Base-by-base conservation (phyloP, 2,797 vertebrate genomes). In the Galaxias olidus region DNA sequence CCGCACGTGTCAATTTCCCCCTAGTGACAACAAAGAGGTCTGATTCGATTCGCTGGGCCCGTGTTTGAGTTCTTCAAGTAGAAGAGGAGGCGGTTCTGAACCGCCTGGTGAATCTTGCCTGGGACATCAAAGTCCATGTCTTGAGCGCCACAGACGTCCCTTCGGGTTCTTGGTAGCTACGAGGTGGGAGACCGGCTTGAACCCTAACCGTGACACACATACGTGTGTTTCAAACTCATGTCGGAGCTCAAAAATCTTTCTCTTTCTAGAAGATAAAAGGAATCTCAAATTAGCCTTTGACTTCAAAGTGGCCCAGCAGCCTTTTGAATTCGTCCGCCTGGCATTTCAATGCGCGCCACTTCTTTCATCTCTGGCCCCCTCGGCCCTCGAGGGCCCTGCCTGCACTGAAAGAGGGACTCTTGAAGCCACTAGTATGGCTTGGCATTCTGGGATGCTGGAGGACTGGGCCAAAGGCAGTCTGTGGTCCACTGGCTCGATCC, bases 321-420 rank as follows among this genome's bases (percentile, higher is more conserved):
- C 70, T 83, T 82, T 83, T 86, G 81, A 88, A 86, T 88, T 82
- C 77, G 73, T 87, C 78, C 75, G 43, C 43, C 67, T 80, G 77
- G 72, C 79, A 90, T 89, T 90, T 90, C 65, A 86, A 88, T 74
- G 84, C 65, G 82, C 87, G 90, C 91, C 88, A 90, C 80, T 74
- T 80, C 91, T 92, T 92, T 93, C 82, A 92, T 92, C 88, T 91
- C 67, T 63, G 59, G 45, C 63, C 72, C 72, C 69, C 75, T 53
- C 51, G 19, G 73, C 84, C 76, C 83, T 83, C 73, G 44, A 73
- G 87, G 85, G 71, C 65, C 74, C 66, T 43, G 73, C 74, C 66
- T 43, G 73, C 80, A 87, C 82, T 89, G 89, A 87, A n/a, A 71
- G 71, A 82, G 54, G 73, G 78, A 87, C 84, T 77, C 88, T 87